phyloP scores from a whole-genome alignment of 2,113 vertebrate genomes.

The Ceyx margarethae region DNA sequence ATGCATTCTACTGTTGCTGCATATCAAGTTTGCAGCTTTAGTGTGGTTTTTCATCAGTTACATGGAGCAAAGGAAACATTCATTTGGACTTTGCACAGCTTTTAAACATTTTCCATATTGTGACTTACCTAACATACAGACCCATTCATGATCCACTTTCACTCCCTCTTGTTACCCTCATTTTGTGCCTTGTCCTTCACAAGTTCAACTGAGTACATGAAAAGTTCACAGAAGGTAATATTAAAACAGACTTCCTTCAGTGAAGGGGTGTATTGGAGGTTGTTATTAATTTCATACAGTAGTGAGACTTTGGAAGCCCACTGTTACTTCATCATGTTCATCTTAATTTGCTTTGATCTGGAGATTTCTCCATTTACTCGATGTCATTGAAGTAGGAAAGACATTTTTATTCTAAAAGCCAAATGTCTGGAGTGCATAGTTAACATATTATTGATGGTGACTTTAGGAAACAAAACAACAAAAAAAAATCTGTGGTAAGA shows the following conservation, averaged over 20 bases:
- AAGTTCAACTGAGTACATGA: background rate
- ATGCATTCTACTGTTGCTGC: conserved; percentile 53
- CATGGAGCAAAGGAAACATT: conserved; percentile 34
- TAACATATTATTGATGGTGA: background rate
- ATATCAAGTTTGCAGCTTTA: conserved; percentile 54
- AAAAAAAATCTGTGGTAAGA: background rate
- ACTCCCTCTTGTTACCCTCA: background rate
- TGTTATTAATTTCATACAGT: background rate
- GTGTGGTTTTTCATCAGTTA: conserved; percentile 22
- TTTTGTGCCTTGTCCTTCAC: background rate
- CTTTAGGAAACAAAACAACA: background rate
- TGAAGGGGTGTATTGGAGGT: background rate
- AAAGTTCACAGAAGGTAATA: background rate
- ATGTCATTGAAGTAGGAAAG: background rate
- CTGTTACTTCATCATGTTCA: no score
- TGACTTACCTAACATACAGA: conserved; percentile 2
- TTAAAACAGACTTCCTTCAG: background rate
- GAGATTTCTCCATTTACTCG: background rate
- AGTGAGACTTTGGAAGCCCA: no score
- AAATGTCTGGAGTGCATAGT: background rate
- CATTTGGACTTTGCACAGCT: conserved; percentile 21
- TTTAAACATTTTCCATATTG: conserved; percentile 11
- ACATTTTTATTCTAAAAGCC: background rate
- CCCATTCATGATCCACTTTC: conserved; percentile 12
- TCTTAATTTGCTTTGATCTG: background rate